Base-by-base conservation (phyloP, 2,797 vertebrate genomes). In the Carapus acus region DNA sequence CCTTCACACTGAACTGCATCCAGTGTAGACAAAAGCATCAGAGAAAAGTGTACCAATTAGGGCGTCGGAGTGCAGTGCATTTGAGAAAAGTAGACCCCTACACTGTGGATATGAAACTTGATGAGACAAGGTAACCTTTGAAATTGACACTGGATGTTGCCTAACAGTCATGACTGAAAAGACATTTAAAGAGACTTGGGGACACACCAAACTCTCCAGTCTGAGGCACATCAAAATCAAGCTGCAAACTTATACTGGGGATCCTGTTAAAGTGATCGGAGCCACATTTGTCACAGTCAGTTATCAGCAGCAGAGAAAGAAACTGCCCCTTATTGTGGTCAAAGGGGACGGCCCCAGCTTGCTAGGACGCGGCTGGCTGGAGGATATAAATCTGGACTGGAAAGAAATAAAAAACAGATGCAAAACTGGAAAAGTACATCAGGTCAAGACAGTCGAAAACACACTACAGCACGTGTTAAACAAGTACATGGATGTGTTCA, bases 251-350 rank as follows among this genome's bases (percentile, higher is more conserved):
- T 62, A 49, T 16, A 43, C 36, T n/a, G 43, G 43, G 7, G 16
- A 49, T 11, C 51, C 39, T 22, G 17, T 62, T n/a, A 29, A 54
- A 11, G 41, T 55, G 34, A 16, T 49, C 3, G 59, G 33, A 7
- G 29, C 43, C 3, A 16, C 43, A 2, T n/a, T 2, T 8, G 50
- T 54, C 8, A 31, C 7, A 1, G 39, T 54, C 14, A 45, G 37
- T 23, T 61, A 48, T 19, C 4, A 36, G 23, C 42, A 47, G 15
- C 44, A 49, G n/a, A 27, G 16, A 15, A 16, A 3, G 4, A 40
- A 21, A 34, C 43, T 61, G 42, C 42, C 41, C 3, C 18, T 52
- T 2, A 21, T 52, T 7, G 33, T 54, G 31, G 43, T 53, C 2
- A 18, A 23, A 37, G 37, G 37, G 9, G 13, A 33, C 2, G 43